Conservation (phyloP, 2,797 vertebrate genomes). For the Micromesistius poutassou region DNA sequence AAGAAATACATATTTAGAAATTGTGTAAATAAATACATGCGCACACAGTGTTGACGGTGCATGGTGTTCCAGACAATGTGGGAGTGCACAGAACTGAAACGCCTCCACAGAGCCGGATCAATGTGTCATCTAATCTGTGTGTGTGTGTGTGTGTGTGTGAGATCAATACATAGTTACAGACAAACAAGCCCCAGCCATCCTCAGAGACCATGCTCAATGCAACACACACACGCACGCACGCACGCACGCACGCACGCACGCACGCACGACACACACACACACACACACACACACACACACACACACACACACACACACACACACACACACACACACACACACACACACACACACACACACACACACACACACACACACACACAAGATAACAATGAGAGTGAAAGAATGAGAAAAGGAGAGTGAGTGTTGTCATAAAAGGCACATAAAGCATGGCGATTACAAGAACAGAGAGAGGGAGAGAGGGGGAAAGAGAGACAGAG, state of each 20-base stretch:
- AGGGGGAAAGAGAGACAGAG: neutral
- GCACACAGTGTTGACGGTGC: neutral
- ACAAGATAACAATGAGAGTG: neutral
- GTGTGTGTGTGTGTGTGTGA: conserved; percentile 6
- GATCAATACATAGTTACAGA: conserved; percentile 63
- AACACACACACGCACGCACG: conserved; percentile 6
- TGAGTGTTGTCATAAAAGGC: neutral
- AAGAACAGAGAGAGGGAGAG: neutral
- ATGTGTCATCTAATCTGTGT: conserved; percentile 40
- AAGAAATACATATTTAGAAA: no score
- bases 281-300: neutral
- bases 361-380: conserved; percentile 4
- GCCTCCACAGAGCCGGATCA: conserved; percentile 31
- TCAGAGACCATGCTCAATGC: conserved; percentile 23
- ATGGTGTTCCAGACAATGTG: neutral
- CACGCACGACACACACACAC: neutral
- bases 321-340: conserved; percentile 1
- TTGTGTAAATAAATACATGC: no score
- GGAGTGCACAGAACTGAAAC: conserved; percentile 42
- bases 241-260: conserved; percentile 20
- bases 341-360: neutral
- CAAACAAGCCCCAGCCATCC: conserved; percentile 35
- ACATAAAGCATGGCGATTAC: no score
- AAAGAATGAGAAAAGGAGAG: neutral
- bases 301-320: neutral